These are phyloP conservation scores for Tenthredo scrophulariae DNA, from an alignment of 2,888 invertebrate species.

Conservation along the genomic window DNA sequence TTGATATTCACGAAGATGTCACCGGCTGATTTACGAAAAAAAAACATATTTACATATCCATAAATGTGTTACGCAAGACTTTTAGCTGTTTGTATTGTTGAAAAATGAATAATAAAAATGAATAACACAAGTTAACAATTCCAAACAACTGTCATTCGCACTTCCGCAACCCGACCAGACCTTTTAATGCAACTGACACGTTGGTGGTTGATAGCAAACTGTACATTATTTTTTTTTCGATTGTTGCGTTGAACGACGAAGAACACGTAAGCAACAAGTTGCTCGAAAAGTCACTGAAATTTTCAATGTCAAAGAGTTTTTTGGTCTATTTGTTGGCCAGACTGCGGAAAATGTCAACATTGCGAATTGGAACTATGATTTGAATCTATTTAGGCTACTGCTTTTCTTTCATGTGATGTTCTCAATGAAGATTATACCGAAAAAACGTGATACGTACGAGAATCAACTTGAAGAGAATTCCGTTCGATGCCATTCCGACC, in stretches of 20 bases:
- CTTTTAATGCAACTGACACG: background rate
- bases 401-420: background rate
- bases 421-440: background rate
- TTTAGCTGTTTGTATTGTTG: background rate
- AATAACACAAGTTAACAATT: background rate
- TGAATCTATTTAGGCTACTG: background rate
- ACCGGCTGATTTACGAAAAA: background rate
- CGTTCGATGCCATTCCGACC: background rate
- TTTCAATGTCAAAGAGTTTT: background rate
- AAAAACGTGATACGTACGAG: slow-evolving; percentile 12
- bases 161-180: background rate
- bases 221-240: background rate
- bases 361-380: background rate
- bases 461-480: slow-evolving; percentile 11
- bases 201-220: background rate
- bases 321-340: background rate
- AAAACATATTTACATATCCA: background rate
- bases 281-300: background rate
- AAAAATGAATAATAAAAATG: background rate
- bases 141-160: background rate
- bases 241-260: background rate
- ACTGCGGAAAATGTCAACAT: background rate
- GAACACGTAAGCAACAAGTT: slow-evolving; percentile 5
- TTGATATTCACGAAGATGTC: background rate
- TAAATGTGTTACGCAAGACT: background rate